phyloP scores from a whole-genome alignment of 2,888 invertebrate genomes.

The Drosophila recens region DNA sequence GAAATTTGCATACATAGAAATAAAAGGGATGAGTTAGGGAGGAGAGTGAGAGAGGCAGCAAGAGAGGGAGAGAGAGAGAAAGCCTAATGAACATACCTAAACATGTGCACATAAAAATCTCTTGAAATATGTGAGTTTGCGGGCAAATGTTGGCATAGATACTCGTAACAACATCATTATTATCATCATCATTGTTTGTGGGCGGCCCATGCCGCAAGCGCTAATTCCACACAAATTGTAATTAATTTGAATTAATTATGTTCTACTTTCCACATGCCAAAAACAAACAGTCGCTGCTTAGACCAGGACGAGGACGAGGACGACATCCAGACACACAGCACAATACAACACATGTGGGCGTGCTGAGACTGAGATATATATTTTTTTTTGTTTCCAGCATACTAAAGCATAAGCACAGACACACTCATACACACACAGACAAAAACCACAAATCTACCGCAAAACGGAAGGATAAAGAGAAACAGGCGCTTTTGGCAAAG shows the following conservation, averaged over 20 bases:
- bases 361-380: conserved; percentile 41
- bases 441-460: conserved; percentile 56
- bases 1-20: conserved; percentile 41
- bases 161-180: conserved; percentile 19
- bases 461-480: conserved; percentile 57
- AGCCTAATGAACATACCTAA: conserved; percentile 21
- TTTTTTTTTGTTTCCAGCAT: conserved; percentile 53
- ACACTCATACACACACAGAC: conserved; percentile 10
- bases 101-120: conserved; percentile 56
- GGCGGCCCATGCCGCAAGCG: conserved; percentile 67
- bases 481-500: conserved; percentile 29
- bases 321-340: conserved; percentile 15
- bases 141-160: conserved; percentile 35
- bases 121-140: conserved; percentile 40
- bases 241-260: conserved; percentile 83
- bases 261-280: conserved; percentile 76
- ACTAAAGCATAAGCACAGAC: conserved; percentile 28
- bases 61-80: not conserved
- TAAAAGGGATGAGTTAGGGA: conserved; percentile 11
- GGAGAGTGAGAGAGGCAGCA: not conserved
- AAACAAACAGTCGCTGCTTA: conserved; percentile 55
- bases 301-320: conserved; percentile 5
- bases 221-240: conserved; percentile 81
- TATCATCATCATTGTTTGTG: conserved; percentile 34
- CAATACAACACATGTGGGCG: conserved; percentile 44